Conservation (phyloP, 2,113 vertebrate genomes). For the Chionodraco myersi region DNA sequence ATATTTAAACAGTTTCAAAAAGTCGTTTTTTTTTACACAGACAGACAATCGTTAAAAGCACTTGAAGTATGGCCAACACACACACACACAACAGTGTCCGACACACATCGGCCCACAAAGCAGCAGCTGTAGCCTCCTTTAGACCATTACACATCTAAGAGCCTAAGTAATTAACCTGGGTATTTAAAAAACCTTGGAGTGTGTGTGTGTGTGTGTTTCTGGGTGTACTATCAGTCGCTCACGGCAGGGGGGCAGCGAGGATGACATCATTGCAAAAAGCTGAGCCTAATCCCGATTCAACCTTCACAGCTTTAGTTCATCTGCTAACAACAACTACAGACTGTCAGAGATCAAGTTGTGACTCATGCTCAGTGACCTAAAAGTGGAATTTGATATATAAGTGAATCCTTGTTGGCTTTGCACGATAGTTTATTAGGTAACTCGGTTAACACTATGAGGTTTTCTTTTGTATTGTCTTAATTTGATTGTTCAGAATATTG, state of each 20-base stretch:
- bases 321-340: background rate
- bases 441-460: no score
- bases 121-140: no score
- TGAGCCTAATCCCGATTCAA: conserved; percentile 64
- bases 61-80: conserved; percentile 1
- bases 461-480: no score
- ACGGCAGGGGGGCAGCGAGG: conserved; percentile 19
- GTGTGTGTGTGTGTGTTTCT: conserved; percentile 32
- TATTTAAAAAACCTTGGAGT: conserved; percentile 26
- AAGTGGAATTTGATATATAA: no score
- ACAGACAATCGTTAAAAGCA: conserved; percentile 27
- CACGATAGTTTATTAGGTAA: no score
- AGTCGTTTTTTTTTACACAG: conserved; percentile 28
- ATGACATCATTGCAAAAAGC: conserved; percentile 70
- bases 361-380: conserved; percentile 25
- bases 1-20: conserved; percentile 7
- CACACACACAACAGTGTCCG: background rate
- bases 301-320: conserved; percentile 40
- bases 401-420: background rate
- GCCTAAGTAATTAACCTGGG: conserved; percentile 63
- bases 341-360: background rate
- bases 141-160: conserved; percentile 65
- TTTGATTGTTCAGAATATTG: no score
- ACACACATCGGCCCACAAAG: no score
- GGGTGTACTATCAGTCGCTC: conserved; percentile 22